phyloP scores from a whole-genome alignment of 2,113 vertebrate species.

The Gavia stellata region DNA sequence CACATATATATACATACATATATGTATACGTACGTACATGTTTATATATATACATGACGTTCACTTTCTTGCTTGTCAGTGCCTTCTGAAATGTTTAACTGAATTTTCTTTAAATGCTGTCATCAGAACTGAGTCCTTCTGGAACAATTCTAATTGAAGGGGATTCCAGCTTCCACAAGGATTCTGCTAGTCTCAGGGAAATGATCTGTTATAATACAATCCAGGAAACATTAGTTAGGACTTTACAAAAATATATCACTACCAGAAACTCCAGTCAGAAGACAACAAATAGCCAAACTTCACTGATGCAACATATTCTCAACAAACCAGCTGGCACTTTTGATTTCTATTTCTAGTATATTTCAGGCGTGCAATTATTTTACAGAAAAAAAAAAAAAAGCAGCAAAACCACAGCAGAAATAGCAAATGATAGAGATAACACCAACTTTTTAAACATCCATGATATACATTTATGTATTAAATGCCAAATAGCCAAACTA shows the following conservation, averaged over 20 bases:
- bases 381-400: too few relatives aligned
- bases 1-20: not conserved
- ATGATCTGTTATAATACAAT: not conserved
- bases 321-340: not conserved
- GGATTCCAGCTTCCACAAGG: not conserved
- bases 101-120: not conserved
- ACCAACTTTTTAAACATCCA: not conserved
- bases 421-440: not conserved
- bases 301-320: not conserved
- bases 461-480: not conserved
- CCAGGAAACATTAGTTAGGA: not conserved
- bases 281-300: not conserved
- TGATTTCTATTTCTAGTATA: not conserved
- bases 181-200: not conserved
- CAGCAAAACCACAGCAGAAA: not conserved
- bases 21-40: fast-evolving
- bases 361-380: not conserved
- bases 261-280: not conserved
- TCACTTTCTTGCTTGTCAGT: not conserved
- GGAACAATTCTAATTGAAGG: not conserved
- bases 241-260: not conserved
- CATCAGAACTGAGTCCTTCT: not conserved
- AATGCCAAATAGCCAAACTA: not conserved
- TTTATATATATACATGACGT: not conserved
- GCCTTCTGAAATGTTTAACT: not conserved